Evolutionary conservation across 2,113 vertebrate genomes (phyloP).

Genomic region (Verasper variegatus): DNA sequence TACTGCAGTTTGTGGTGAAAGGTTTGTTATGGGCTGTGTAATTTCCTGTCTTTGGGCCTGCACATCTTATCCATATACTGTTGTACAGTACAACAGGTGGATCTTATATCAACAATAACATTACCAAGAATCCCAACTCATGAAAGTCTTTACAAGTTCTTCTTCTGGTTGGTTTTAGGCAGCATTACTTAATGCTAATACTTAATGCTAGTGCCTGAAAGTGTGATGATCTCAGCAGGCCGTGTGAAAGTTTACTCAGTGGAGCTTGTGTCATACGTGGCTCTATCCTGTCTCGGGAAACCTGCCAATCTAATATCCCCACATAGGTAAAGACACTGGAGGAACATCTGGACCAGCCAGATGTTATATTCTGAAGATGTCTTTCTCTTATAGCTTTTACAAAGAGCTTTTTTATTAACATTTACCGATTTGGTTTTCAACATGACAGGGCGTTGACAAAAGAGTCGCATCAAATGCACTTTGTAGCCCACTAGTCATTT

Average conservation of each 20-base stretch:
- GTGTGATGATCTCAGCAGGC: not conserved
- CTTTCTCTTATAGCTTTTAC: conserved; percentile 12
- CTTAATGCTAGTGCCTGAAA: not conserved
- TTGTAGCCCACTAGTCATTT: not conserved
- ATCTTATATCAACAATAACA: not conserved
- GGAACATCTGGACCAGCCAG: conserved; percentile 31
- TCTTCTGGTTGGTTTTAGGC: too few relatives aligned
- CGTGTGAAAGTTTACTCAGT: not conserved
- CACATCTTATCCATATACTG: too few relatives aligned
- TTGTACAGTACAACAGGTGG: not conserved
- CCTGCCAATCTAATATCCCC: conserved; percentile 7
- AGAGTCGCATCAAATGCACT: conserved; percentile 26
- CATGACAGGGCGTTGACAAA: conserved; percentile 1
- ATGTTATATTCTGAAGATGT: conserved; percentile 8
- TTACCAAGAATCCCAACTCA: too few relatives aligned
- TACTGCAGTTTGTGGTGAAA: too few relatives aligned
- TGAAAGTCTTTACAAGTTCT: too few relatives aligned
- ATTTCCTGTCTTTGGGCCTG: too few relatives aligned
- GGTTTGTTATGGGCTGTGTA: too few relatives aligned
- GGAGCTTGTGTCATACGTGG: conserved; percentile 24
- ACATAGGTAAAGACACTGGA: conserved; percentile 15
- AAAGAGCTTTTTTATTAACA: not conserved
- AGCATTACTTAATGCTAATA: too few relatives aligned
- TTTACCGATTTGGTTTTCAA: conserved; percentile 5
- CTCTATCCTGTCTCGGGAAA: conserved; percentile 13